phyloP scores from a whole-genome alignment of 2,113 vertebrate genomes.

The Mus spicilegus region DNA sequence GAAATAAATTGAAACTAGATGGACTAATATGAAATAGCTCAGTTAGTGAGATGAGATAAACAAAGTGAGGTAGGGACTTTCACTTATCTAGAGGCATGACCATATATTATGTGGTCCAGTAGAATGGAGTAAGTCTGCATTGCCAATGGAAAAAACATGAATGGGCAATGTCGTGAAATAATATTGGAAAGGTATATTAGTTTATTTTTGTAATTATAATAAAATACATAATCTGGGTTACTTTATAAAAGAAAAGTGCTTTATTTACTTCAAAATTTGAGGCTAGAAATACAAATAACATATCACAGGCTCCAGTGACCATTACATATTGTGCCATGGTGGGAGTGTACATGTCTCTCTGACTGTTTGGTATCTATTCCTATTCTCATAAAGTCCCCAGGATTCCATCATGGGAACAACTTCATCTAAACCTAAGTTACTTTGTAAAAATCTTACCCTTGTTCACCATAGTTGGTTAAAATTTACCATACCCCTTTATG shows the following conservation, averaged over 20 bases:
- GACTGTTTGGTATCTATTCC: background rate
- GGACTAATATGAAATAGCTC: background rate
- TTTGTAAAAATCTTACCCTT: background rate
- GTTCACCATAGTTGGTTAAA: background rate
- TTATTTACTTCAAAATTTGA: background rate
- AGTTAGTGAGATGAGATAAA: background rate
- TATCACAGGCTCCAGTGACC: fast-evolving
- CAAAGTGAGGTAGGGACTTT: background rate
- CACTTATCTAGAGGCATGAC: background rate
- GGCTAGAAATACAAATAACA: background rate
- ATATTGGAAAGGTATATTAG: background rate
- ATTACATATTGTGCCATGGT: background rate
- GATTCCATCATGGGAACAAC: background rate
- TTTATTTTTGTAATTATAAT: background rate
- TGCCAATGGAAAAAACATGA: background rate
- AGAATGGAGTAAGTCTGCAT: background rate
- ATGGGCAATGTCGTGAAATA: background rate
- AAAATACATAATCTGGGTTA: background rate
- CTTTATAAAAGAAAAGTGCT: background rate
- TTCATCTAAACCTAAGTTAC: background rate
- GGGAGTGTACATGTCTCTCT: background rate
- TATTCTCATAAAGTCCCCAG: background rate
- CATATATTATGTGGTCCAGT: background rate
- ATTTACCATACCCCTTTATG: background rate
- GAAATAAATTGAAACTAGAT: background rate